Percentiles rank a stretch among this genome's conserved stretches.
Conservation (phyloP, 1,140 invertebrate genomes). For the Lordiphosa stackelbergi region DNA sequence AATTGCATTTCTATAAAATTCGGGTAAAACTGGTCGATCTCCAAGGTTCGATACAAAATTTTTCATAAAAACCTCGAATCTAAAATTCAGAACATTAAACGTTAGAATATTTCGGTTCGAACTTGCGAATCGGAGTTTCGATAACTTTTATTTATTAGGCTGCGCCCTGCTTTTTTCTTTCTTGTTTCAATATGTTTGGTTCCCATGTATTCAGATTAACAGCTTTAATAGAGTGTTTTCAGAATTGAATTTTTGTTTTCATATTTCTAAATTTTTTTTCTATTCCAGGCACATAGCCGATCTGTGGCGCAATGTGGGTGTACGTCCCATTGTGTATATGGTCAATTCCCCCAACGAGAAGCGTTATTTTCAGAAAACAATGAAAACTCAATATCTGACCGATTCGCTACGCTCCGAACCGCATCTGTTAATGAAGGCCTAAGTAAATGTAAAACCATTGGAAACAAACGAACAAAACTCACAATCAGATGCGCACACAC, state of each 20-base stretch:
- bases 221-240: too few relatives aligned
- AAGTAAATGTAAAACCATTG: slow-evolving; percentile 19
- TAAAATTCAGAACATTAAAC: too few relatives aligned
- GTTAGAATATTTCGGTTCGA: too few relatives aligned
- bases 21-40: too few relatives aligned
- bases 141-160: too few relatives aligned
- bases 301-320: slow-evolving; percentile 74
- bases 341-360: slow-evolving; percentile 77
- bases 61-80: too few relatives aligned
- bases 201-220: not conserved
- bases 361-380: slow-evolving; percentile 75
- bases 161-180: too few relatives aligned
- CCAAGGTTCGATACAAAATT: too few relatives aligned
- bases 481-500: slow-evolving; percentile 26
- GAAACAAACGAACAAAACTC: slow-evolving; percentile 11
- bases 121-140: too few relatives aligned
- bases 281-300: slow-evolving; percentile 68
- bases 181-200: too few relatives aligned
- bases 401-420: slow-evolving; percentile 76
- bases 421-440: slow-evolving; percentile 71
- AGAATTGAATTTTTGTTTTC: not conserved
- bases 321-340: slow-evolving; percentile 75
- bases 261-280: not conserved
- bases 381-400: slow-evolving; percentile 76
- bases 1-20: too few relatives aligned